These are phyloP conservation scores for Hyperoplus immaculatus DNA, from an alignment of 2,797 vertebrate genomes.

Conservation along the genomic window DNA sequence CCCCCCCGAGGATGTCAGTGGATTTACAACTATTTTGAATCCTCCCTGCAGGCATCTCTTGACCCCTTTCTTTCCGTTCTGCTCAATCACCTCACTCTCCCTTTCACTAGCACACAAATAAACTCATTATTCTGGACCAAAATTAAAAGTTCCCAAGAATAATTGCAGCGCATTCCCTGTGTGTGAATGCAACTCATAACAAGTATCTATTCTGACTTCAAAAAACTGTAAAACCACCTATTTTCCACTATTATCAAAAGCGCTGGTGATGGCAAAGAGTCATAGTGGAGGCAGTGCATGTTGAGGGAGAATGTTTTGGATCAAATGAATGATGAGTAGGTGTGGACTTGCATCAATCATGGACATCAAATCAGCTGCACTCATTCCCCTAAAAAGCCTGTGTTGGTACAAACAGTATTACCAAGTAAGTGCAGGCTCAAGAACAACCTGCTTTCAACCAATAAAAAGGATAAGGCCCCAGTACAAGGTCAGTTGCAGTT, in stretches of 20 bases:
- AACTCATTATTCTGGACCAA: slow-evolving; percentile 2
- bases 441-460: slow-evolving; percentile 56
- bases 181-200: slow-evolving; percentile 3
- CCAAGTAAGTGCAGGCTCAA: slow-evolving; percentile 34
- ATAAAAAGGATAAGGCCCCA: slow-evolving; percentile 46
- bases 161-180: background rate
- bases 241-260: background rate
- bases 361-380: slow-evolving; percentile 32
- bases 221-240: slow-evolving; percentile 3
- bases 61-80: slow-evolving; percentile 29
- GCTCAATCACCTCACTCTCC: slow-evolving; percentile 8
- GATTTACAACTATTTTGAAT: slow-evolving; percentile 65
- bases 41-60: slow-evolving; percentile 30
- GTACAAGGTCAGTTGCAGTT: slow-evolving; percentile 59
- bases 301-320: slow-evolving; percentile 2
- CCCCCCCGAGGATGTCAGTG: slow-evolving; percentile 54
- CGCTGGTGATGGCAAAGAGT: background rate
- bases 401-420: slow-evolving; percentile 18
- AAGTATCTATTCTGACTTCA: background rate
- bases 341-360: slow-evolving; percentile 32
- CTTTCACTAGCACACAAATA: slow-evolving; percentile 3
- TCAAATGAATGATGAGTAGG: slow-evolving; percentile 24
- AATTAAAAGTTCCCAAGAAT: background rate
- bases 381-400: slow-evolving; percentile 34
- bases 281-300: background rate